Percentiles rank a stretch among this genome's conserved stretches.
These are phyloP conservation scores for Episyrphus balteatus DNA, from an alignment of 1,140 invertebrate species.

Conservation along the genomic window DNA sequence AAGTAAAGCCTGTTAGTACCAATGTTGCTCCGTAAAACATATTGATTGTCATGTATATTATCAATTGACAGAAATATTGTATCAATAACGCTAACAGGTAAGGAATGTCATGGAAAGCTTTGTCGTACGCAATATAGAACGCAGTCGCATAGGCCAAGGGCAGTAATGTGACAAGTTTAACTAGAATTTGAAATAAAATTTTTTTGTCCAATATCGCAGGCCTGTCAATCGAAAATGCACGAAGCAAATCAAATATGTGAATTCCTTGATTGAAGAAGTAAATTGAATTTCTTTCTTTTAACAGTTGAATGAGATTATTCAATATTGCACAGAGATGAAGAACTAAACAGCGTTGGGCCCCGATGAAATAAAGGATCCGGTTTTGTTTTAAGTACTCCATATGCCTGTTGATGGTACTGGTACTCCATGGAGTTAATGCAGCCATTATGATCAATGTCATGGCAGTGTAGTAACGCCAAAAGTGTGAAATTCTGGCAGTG, in stretches of 20 bases:
- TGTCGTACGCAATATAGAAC: conserved; percentile 2
- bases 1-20: neutral
- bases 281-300: neutral
- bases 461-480: neutral
- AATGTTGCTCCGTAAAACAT: neutral
- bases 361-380: neutral
- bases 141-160: neutral
- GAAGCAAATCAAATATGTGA: too few species aligned
- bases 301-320: conserved; percentile 1
- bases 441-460: neutral
- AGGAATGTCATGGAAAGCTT: neutral
- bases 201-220: too few species aligned
- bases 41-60: conserved; percentile 3
- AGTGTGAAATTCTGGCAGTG: neutral
- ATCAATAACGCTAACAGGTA: conserved; percentile 1
- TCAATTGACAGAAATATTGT: conserved; percentile 3
- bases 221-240: too few species aligned
- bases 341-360: neutral
- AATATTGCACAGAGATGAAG: conserved; percentile 1
- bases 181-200: neutral
- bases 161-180: conserved; percentile 1
- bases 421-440: neutral
- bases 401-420: conserved; percentile 1
- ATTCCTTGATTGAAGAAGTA: neutral
- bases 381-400: conserved; percentile 4